Evolutionary conservation across 2,113 vertebrate species (phyloP), one percentile per base, ranked within the genome.

Genomic region (Psettodes erumei): DNA sequence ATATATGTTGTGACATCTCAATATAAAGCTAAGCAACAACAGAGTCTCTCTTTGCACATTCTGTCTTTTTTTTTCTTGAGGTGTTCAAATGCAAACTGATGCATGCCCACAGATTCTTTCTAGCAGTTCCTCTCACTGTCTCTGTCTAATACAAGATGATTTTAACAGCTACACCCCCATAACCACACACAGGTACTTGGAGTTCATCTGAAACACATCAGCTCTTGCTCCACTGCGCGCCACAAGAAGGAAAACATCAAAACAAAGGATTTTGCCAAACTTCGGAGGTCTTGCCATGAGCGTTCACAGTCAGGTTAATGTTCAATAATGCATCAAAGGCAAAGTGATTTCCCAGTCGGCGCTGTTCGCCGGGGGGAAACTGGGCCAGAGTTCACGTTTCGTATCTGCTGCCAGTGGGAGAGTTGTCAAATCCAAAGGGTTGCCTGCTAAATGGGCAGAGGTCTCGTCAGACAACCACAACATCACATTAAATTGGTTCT

Each of bases 361-460:
- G 23, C 47, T 40, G 56, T 77, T 75, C 56, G 25, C 58, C 0
- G 35, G 28, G 32, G 70, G 66, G 38, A 82, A 47, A 56, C 50
- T 64, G 27, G 45, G 65, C 23, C 32, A 73, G 51, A 74, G 78
- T 71, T 79, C 18, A 33, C 40, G 74, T 75, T 80, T 72, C 2
- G 3, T 59, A 58, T 73, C 37, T 60, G 62, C 69, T 54, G 70
- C 73, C 60, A 74, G 27, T 35, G 33, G 54, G 43, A 50, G 45
- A 54, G 18, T 55, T 54, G 54, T 77, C 47, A 59, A 61, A 79
- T 62, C 23, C 62, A 66, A n/a, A n/a, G 45, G 5, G 50, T 53
- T 81, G 48, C 51, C 59, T 64, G 61, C 47, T 61, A 50, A 56
- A 62, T 23, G 48, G 45, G 66, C 54, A 58, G 51, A 55, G 13